Evolutionary conservation across 2,113 vertebrate species (phyloP), one percentile per base, ranked within the genome.

Genomic region (Illadopsis cleaveri): DNA sequence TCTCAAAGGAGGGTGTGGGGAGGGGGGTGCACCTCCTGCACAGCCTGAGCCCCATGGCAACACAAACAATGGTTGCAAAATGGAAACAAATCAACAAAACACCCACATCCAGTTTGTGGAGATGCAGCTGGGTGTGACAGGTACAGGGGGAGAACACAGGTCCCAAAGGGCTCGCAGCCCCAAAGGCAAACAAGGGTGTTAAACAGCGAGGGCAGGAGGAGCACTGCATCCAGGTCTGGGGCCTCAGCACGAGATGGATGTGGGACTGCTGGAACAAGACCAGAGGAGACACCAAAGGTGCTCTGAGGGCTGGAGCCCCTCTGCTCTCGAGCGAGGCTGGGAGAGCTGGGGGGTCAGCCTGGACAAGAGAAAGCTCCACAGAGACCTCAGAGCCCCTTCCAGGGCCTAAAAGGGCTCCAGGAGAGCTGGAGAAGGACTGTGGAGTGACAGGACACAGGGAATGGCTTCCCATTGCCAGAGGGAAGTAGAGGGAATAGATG

Each of bases 1-100:
- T 48, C 16, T 28, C 11, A 7, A 25, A 33, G 33, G 0, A 2
- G 37, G 37, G 16, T 5, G 8, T 40, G 3, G 38, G 42, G 38
- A 60, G 3, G 6, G 61, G 62, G 0, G 0, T 2, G 8, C 30
- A 10, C 8, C 51, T 53, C 51, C 57, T n/a, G 54, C 9, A 4
- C 38, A 42, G 73, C 53, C 83, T 7, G 37, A 45, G 15, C 44
- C 3, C 3, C 62, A 4, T 0, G 1, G 68, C 25, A 31, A 33
- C 38, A 35, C 17, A 20, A 77, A 40, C 37, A 37, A 3, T 2
- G 17, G 28, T 65, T 81, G 21, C 30, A 81, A 69, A 82, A 61
- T 4, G 53, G 12, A 11, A 62, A 51, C 57, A 45, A 50, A 33
- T 4, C 25, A 73, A 37, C 20, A n/a, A 10, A 40, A 51, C 31